These are phyloP conservation scores for Palythoa grandis DNA, from an alignment of 92 coral and sea anemone genomes.

Conservation along the genomic window DNA sequence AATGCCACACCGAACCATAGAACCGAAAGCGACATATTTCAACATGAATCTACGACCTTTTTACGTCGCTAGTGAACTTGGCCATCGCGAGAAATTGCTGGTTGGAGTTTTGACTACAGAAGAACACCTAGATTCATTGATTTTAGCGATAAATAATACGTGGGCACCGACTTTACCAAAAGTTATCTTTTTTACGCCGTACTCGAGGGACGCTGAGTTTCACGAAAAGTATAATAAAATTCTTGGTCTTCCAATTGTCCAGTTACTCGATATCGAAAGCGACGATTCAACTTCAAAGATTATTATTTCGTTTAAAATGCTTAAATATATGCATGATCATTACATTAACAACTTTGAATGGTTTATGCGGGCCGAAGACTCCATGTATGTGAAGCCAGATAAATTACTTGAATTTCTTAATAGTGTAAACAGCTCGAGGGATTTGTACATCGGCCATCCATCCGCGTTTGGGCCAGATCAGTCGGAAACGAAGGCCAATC, in stretches of 20 bases:
- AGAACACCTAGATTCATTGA: constrained; percentile 82
- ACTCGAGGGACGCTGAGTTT: constrained; percentile 91
- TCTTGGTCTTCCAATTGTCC: constrained; percentile 91
- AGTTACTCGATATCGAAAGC: constrained; percentile 80
- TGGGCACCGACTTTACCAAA: constrained; percentile 89
- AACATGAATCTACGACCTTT: constrained; percentile 87
- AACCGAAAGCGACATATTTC: constrained; percentile 88
- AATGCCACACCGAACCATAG: constrained; percentile 76
- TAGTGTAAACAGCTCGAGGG: constrained; percentile 83
- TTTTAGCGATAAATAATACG: constrained; percentile 91
- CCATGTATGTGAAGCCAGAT: constrained; percentile 80
- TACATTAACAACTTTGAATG: constrained; percentile 86
- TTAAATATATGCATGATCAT: constrained; percentile 92
- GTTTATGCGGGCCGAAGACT: constrained; percentile 93
- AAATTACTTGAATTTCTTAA: constrained; percentile 79
- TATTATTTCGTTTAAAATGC: constrained; percentile 86
- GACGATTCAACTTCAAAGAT: constrained; percentile 84
- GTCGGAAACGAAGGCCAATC: constrained; percentile 48
- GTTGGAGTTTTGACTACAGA: constrained; percentile 94
- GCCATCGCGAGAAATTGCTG: constrained; percentile 86
- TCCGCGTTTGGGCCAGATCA: constrained; percentile 64
- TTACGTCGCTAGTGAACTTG: constrained; percentile 96
- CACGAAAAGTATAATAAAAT: constrained; percentile 91
- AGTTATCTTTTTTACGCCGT: constrained; percentile 87
- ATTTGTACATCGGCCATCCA: constrained; percentile 86